Base-by-base conservation (phyloP, 2,888 invertebrate species). In the Buathra laborator region DNA sequence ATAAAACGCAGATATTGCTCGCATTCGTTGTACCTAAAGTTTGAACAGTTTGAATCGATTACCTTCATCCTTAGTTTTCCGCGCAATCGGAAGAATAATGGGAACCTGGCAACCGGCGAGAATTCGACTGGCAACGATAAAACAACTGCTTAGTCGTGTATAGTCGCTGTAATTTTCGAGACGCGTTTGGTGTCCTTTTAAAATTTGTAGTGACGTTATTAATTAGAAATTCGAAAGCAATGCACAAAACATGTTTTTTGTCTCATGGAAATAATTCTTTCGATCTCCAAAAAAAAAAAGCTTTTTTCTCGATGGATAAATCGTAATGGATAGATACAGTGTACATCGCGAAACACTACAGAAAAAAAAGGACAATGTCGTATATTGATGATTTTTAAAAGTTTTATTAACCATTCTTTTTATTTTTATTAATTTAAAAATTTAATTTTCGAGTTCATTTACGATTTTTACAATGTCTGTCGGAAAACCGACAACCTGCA, bases 401-500 rank as follows among this genome's bases (percentile, higher is more conserved):
- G 2, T 53, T 19, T 9, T 2, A 9, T 53, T 19, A 19, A 16
- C 14, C 4, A 51, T 2, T 51, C 48, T 14, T 6, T 12, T 3
- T 14, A 6, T 53, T 6, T 53, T 53, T 2, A 2, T 24, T 24
- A 2, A 24, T 24, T 24, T 24, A 3, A 24, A 24, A 24, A 24
- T 7, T 37, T 37, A 5, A 0, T 37, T 37, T 37, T 37, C 1
- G 37, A 37, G 37, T 37, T 7, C 9, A 37, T 37, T 37, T 37
- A 12, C 6, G 12, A 68, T 19, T 59, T 83, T 59, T 19, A 56
- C 43, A 10, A 88, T 87, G 88, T 84, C 87, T 12, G 84, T 88
- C 95, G 91, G 95, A 67, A 97, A 97, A 94, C 95, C 97, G 4
- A 97, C 97, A 16, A 96, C 96, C 5, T 96, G 98, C 84, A 98